These are phyloP conservation scores for Himalopsyche anomala DNA, from an alignment of 2,888 invertebrate species.

Conservation along the genomic window DNA sequence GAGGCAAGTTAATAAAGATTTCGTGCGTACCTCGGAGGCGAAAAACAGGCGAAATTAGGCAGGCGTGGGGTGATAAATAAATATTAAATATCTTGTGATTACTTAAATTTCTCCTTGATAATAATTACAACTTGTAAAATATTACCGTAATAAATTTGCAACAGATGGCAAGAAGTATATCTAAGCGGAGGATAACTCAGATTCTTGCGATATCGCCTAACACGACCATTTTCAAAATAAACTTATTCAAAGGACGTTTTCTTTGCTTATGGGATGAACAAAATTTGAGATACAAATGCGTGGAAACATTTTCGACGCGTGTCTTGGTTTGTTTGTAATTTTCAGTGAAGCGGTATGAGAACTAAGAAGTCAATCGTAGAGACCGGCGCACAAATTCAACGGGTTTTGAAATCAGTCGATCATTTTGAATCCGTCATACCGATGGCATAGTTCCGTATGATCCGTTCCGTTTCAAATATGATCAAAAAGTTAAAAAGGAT, in stretches of 20 bases:
- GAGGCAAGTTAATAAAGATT: constrained; percentile 20
- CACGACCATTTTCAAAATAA: not conserved
- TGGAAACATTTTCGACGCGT: not conserved
- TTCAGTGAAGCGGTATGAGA: not conserved
- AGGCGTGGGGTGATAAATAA: constrained; percentile 20
- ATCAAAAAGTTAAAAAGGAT: no score
- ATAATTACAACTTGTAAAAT: constrained; percentile 30
- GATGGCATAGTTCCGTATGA: no score
- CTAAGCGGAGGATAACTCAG: constrained; percentile 5
- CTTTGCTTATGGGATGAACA: not conserved
- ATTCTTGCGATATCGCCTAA: not conserved
- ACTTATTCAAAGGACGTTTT: not conserved
- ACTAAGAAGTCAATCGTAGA: not conserved
- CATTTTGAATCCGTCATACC: no score
- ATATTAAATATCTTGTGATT: constrained; percentile 30
- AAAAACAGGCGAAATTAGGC: not conserved
- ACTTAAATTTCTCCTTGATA: constrained; percentile 29
- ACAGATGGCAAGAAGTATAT: constrained; percentile 4
- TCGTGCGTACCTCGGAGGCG: constrained; percentile 17
- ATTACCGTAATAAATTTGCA: constrained; percentile 28
- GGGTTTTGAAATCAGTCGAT: no score
- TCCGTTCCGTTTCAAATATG: no score
- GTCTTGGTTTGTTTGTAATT: not conserved
- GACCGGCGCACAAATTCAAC: no score
- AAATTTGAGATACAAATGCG: not conserved